A percentile compares a stretch with the other conserved stretches of the same genome.
These are phyloP conservation scores for Aspidiotus rigidus DNA, from an alignment of 2,888 invertebrate genomes.

Conservation along the genomic window DNA sequence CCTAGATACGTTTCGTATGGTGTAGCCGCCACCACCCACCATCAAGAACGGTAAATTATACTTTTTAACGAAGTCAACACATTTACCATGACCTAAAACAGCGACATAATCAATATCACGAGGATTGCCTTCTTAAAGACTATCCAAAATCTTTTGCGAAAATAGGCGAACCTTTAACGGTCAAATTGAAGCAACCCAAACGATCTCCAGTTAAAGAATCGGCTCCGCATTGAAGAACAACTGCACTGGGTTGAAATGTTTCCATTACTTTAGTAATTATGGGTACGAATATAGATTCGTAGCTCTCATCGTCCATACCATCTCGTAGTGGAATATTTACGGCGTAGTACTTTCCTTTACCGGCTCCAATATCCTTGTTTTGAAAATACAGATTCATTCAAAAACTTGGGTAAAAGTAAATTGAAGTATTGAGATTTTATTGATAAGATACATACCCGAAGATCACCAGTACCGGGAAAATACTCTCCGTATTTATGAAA, in stretches of 20 bases:
- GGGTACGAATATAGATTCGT: constrained; percentile 91
- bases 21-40: constrained; percentile 97
- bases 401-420: not conserved
- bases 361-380: constrained; percentile 55
- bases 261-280: constrained; percentile 98
- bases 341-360: constrained; percentile 91
- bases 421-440: too few species aligned
- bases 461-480: constrained; percentile 89
- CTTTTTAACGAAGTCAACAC: constrained; percentile 95
- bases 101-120: not conserved
- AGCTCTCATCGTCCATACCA: constrained; percentile 97
- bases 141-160: too few species aligned
- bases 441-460: constrained; percentile 44
- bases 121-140: too few species aligned
- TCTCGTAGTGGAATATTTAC: constrained; percentile 96
- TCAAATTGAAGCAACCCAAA: constrained; percentile 95
- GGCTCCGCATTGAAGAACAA: constrained; percentile 97
- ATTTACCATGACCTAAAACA: constrained; percentile 79
- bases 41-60: constrained; percentile 92
- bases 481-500: constrained; percentile 99
- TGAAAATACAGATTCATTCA: constrained; percentile 8
- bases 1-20: constrained; percentile 95
- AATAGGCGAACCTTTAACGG: constrained; percentile 57
- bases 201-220: constrained; percentile 95
- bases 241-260: constrained; percentile 93